These are phyloP conservation scores for Romanogobio albipinnatus DNA, from an alignment of 2,113 vertebrate species.

Conservation along the genomic window DNA sequence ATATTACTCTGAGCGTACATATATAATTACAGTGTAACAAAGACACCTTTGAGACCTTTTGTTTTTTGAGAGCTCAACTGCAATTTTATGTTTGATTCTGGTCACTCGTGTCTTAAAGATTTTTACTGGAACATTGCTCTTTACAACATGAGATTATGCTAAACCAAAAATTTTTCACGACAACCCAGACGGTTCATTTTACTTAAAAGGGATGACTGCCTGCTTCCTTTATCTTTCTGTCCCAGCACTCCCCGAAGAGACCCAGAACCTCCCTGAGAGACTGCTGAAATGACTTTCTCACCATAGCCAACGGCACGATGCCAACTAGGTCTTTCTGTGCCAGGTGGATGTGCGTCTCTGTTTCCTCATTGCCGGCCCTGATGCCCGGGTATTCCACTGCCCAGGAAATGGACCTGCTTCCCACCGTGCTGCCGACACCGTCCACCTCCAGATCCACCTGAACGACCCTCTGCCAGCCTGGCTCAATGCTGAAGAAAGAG, in stretches of 20 bases:
- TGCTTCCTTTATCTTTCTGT: conserved; percentile 11
- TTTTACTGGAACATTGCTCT: background rate
- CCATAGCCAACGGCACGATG: conserved; percentile 93
- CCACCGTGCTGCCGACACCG: conserved; percentile 82
- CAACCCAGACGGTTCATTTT: background rate
- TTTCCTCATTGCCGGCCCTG: conserved; percentile 74
- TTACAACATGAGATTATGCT: conserved; percentile 5
- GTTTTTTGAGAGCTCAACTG: too few relatives aligned
- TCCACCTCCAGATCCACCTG: conserved; percentile 91
- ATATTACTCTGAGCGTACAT: too few relatives aligned
- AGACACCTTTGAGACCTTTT: too few relatives aligned
- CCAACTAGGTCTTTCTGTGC: conserved; percentile 89
- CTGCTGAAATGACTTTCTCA: conserved; percentile 70
- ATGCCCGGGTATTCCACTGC: conserved; percentile 90
- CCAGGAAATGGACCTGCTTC: conserved; percentile 90
- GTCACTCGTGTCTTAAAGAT: background rate
- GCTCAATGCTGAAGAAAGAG: conserved; percentile 77
- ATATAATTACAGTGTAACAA: too few relatives aligned
- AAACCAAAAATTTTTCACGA: background rate
- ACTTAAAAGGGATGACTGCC: background rate
- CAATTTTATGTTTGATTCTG: conserved; percentile 10
- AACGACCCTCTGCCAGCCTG: conserved; percentile 82
- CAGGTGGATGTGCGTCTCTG: conserved; percentile 86
- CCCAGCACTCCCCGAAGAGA: conserved; percentile 8
- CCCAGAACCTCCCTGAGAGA: conserved; percentile 9